Conservation (phyloP, 2,888 invertebrate genomes). For the Ornithoptera alexandrae region DNA sequence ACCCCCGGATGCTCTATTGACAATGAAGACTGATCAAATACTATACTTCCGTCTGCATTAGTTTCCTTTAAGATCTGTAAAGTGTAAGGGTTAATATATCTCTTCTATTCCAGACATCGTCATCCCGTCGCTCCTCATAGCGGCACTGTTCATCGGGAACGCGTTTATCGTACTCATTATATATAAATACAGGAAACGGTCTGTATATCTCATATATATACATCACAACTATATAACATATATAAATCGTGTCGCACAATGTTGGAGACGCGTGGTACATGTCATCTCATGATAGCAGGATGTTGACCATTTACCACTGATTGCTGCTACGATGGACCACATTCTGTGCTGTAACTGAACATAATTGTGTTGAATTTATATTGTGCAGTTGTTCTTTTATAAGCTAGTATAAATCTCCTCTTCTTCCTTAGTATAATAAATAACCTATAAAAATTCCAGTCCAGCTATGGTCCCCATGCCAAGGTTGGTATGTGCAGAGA, state of each 20-base stretch:
- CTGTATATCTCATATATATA: constrained; percentile 38
- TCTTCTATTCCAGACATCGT: constrained; percentile 82
- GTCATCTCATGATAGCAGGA: constrained; percentile 37
- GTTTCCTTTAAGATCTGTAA: background rate
- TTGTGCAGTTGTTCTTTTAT: too few relatives aligned
- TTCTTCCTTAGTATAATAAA: too few relatives aligned
- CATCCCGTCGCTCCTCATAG: constrained; percentile 85
- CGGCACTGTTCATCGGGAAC: constrained; percentile 85
- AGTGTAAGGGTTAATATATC: background rate
- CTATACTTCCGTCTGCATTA: too few relatives aligned
- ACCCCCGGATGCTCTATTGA: too few relatives aligned
- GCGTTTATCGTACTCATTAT: constrained; percentile 87
- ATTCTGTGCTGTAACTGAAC: background rate
- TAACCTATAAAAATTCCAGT: too few relatives aligned
- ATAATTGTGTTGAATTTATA: background rate
- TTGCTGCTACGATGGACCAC: constrained; percentile 34
- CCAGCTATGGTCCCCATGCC: too few relatives aligned
- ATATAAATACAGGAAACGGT: constrained; percentile 86
- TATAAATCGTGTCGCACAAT: background rate
- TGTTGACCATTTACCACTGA: constrained; percentile 51
- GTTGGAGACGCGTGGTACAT: background rate
- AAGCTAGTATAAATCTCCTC: too few relatives aligned
- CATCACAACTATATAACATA: background rate
- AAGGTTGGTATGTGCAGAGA: too few relatives aligned
- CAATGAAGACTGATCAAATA: too few relatives aligned